Percentiles rank a stretch among this genome's conserved stretches.
Conservation (phyloP, 92 coral and sea anemone species). For the Zoanthus sociatus region DNA sequence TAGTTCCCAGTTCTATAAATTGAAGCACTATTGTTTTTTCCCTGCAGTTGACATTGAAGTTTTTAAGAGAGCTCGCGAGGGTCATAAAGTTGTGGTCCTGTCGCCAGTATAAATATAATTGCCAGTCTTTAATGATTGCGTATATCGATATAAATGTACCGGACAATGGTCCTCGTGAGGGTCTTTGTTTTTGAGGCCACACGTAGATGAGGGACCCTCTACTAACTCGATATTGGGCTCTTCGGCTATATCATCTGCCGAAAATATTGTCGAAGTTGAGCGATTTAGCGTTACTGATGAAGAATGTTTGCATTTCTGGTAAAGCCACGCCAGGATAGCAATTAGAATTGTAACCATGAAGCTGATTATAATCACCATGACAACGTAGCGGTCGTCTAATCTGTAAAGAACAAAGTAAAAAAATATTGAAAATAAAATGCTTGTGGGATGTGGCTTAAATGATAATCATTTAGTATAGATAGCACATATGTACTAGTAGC, state of each 20-base stretch:
- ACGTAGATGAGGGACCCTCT: neutral
- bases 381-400: constrained; percentile 9
- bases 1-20: too few relatives aligned
- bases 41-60: neutral
- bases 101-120: neutral
- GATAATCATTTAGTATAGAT: neutral
- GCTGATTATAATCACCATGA: neutral
- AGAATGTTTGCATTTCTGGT: constrained; percentile 22
- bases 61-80: neutral
- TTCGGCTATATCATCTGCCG: neutral
- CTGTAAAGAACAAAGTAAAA: neutral
- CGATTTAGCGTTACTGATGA: neutral
- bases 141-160: neutral
- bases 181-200: neutral
- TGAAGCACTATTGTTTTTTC: neutral
- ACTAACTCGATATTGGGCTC: neutral
- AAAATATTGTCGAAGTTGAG: neutral
- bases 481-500: too few relatives aligned
- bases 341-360: constrained; percentile 16
- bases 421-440: too few relatives aligned
- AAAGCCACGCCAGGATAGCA: constrained; percentile 32
- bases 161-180: neutral
- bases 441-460: neutral
- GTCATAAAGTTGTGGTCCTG: neutral
- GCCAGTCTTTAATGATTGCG: neutral